Base-by-base conservation (phyloP, 30 jellyfish, hydroid and myxozoan genomes). In the Calvadosia cruxmelitensis region DNA sequence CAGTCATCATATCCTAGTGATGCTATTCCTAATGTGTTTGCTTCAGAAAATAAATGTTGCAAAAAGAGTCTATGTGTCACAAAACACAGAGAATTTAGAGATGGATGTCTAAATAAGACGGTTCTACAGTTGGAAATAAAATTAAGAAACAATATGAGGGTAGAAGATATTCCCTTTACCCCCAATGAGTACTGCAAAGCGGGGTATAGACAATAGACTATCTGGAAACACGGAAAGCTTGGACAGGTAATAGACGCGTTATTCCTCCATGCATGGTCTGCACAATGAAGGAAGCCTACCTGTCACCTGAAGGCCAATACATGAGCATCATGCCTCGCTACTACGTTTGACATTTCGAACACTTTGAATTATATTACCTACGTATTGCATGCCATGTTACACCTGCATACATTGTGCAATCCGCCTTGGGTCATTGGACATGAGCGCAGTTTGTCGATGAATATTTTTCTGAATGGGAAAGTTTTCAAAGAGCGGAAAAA, bases 21-120 rank as follows among this genome's bases (percentile, higher is more conserved):
- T n/a, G n/a, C n/a, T n/a, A n/a, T n/a, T n/a, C n/a, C n/a, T n/a
- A n/a, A n/a, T n/a, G n/a, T n/a, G n/a, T n/a, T n/a, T n/a, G n/a
- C n/a, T n/a, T n/a, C n/a, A 50, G 78, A 69, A 29, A 69, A 69
- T 31, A 69, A 69, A 35, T 69, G 78, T 24, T 69, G 78, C 26
- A 28, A 26, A 28, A 69, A 69, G 48, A 13, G 49, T 26, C 26
- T 24, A 49, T 69, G 78, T 69, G 78, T 34, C 2, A 69, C 78
- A 15, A 26, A 68, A 35, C 26, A 13, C 35, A 53, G 48, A 69
- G 78, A 29, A 29, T 69, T 69, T 49, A 42, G 48, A 23, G 72
- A 69, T 3, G 78, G 66, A 24, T 29, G 34, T 49, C 34, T 69
- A 24, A 69, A 69, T 48, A 69, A 69, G 49, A 49, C 33, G 26